Base-by-base conservation (phyloP, 2,888 invertebrate species). In the Eurytoma adleriae region DNA sequence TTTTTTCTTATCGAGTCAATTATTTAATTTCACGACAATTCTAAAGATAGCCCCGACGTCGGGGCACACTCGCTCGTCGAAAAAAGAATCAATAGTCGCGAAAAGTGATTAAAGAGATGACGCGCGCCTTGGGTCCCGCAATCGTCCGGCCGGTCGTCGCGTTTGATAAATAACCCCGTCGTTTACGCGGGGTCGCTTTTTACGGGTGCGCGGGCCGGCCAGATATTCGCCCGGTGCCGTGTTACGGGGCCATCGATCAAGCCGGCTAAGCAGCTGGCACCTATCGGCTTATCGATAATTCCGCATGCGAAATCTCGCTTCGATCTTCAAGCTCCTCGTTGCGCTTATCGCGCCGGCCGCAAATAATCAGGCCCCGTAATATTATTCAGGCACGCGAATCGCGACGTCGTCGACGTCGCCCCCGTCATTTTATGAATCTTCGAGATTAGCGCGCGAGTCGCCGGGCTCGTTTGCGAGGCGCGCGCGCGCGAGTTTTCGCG, bases 261-360 rank as follows among this genome's bases (percentile, higher is more conserved):
- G 62, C 40, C 7, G n/a, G 61, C 54, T 62, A 62, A 56, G 67
- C 57, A 67, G 67, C 75, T 50, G 30, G 30, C 54, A 68, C 59
- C 48, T 71, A 56, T 72, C 78, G 66, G 71, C 57, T 77, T 78
- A 78, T 78, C 78, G 78, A 78, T 78, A 67, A 72, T 67, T 72
- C 72, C 48, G 56, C 20, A 14, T 5, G 30, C 27, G 27, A 27
- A 70, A 57, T 70, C 61, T 67, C 24, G 54, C 20, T 16, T 18
- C 27, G 50, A 74, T 74, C 69, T 69, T 30, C 18, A 61, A 75
- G 30, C 62, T 52, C 52, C n/a, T 62, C 57, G 40, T 40, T 59
- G n/a, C n/a, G 74, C 74, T 68, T 75, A 75, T 75, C 75, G 66
- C 50, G 50, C 30, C 64, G 40, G 13, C 3, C 27, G 50, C 68